Evolutionary conservation across 2,888 invertebrate species (phyloP), one percentile per base, ranked within the genome.

Genomic region (Cheilosia pagana): DNA sequence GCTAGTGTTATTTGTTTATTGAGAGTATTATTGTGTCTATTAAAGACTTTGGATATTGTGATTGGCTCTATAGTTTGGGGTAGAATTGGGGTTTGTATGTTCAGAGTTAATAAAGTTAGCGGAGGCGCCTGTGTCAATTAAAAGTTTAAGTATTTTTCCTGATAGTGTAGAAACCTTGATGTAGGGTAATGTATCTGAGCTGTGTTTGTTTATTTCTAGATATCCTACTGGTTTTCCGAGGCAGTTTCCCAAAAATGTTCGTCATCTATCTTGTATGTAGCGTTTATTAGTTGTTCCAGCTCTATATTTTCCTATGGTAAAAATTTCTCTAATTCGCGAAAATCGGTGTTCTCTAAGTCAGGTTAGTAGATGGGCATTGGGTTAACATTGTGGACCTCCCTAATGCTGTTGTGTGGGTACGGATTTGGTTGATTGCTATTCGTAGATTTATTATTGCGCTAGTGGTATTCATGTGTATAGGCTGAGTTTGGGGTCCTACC

Each of bases 1-100:
- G 41, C n/a, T 41, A 41, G 41, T 41, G 41, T 41, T 41, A 41
- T 41, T 41, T 41, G n/a, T 41, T 41, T 41, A n/a, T 41, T 41
- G 5, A n/a, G n/a, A 1, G 41, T 41, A n/a, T n/a, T n/a, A n/a
- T n/a, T n/a, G 41, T 41, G 41, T 41, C 4, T 41, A 41, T 41
- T 41, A 1, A 41, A 41, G 3, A 41, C n/a, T 41, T n/a, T 41
- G 41, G 14, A 41, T 41, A 41, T 41, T n/a, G n/a, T n/a, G 5
- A n/a, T 41, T 41, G 31, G 31, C 10, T 31, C 31, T 31, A 31
- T 31, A 31, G 31, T 31, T 31, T 31, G 31, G 3, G 8, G 8
- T 8, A 2, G 2, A 3, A n/a, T 41, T 12, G 41, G 31, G 31
- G 31, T 31, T n/a, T 41, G 41, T 41, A 6, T 41, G 41, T 41